Evolutionary conservation across 2,888 invertebrate species (phyloP).

Genomic region (Drosophila villosipedis): DNA sequence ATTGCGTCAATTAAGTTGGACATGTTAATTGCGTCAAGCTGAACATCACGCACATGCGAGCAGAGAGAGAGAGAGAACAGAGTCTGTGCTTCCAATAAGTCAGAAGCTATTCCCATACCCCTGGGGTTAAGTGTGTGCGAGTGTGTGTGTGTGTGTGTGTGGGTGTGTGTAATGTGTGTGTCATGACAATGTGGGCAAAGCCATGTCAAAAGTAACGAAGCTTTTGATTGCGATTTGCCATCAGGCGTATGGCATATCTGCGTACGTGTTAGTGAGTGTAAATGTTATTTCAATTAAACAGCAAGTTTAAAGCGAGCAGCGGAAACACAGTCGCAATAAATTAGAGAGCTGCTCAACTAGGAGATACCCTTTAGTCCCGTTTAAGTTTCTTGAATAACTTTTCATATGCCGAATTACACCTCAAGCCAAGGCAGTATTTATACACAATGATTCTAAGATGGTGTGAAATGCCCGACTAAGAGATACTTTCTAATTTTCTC

Average conservation of each 20-base stretch:
- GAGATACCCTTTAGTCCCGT: neutral
- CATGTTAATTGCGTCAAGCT: slow-evolving; percentile 82
- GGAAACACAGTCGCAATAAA: neutral
- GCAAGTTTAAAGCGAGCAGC: slow-evolving; percentile 30
- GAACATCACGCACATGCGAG: slow-evolving; percentile 77
- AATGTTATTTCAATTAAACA: slow-evolving; percentile 73
- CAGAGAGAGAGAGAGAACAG: neutral
- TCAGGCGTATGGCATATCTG: slow-evolving; percentile 14
- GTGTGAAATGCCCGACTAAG: neutral
- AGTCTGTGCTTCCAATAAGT: slow-evolving; percentile 21
- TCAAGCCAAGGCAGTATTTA: neutral
- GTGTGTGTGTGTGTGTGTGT: slow-evolving; percentile 2
- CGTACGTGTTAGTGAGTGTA: slow-evolving; percentile 50
- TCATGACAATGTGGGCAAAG: slow-evolving; percentile 63
- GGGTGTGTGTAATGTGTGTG: neutral
- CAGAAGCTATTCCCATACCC: slow-evolving; percentile 4
- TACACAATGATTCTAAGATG: neutral
- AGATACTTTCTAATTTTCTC: neutral
- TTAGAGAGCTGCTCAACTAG: neutral
- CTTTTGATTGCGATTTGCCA: slow-evolving; percentile 68
- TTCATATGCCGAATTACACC: neutral
- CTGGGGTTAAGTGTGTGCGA: neutral
- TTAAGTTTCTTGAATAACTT: neutral
- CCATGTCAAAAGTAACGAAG: slow-evolving; percentile 67
- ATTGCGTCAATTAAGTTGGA: slow-evolving; percentile 82